phyloP scores from a whole-genome alignment of 2,113 vertebrate species.

The Channa argus region DNA sequence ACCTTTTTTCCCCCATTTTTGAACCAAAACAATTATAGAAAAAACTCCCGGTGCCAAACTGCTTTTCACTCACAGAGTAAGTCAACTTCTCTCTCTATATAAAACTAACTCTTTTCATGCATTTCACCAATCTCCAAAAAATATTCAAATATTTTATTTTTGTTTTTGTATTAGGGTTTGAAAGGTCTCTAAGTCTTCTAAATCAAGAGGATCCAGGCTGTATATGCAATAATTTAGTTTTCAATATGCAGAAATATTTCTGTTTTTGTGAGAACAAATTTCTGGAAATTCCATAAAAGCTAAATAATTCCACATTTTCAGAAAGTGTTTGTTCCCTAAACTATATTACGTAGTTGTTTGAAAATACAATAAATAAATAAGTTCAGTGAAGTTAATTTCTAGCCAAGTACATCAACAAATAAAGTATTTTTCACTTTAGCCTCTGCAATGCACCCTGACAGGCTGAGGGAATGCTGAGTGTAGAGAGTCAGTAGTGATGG shows the following conservation, averaged over 20 bases:
- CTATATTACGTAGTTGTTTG: not conserved
- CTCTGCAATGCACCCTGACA: conserved; percentile 23
- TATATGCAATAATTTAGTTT: conserved; percentile 10
- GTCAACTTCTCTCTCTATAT: conserved; percentile 32
- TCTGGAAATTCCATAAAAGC: conserved; percentile 6
- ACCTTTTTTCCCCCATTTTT: conserved; percentile 7
- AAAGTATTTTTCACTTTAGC: not conserved
- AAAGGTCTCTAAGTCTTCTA: conserved; percentile 21
- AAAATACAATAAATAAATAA: not conserved
- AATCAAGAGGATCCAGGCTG: conserved; percentile 10
- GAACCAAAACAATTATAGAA: not conserved
- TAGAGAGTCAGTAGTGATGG: conserved; percentile 29
- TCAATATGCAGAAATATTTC: not conserved
- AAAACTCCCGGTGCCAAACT: conserved; percentile 14
- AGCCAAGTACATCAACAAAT: conserved; percentile 6
- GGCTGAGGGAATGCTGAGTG: conserved; percentile 2
- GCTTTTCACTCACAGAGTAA: conserved; percentile 33
- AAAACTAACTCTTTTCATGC: not conserved
- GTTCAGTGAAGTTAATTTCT: conserved; percentile 7
- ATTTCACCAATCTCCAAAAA: too few species aligned
- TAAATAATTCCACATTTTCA: conserved; percentile 3
- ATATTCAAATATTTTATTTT: conserved; percentile 8
- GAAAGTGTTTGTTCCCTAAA: not conserved
- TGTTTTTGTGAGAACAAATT: not conserved
- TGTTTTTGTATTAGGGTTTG: conserved; percentile 2